Evolutionary conservation across 2,888 invertebrate genomes (phyloP).

Genomic region (Tetramorium bicarinatum): DNA sequence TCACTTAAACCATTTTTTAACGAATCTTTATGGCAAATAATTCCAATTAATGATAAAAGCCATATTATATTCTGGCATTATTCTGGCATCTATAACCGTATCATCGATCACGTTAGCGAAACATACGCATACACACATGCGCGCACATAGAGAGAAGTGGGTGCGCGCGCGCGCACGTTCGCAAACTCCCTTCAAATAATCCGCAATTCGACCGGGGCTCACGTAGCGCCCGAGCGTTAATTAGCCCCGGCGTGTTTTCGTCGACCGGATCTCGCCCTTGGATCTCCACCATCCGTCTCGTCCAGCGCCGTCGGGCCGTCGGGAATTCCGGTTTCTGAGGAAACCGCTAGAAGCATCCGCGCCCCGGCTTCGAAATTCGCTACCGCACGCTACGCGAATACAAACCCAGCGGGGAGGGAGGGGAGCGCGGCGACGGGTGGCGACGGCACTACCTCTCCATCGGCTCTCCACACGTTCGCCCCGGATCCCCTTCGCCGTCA

Average conservation of each 20-base stretch:
- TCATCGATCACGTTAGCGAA: neutral
- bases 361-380: constrained; percentile 46
- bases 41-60: neutral
- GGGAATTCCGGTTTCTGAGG: constrained; percentile 72
- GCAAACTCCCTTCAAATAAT: constrained; percentile 57
- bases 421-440: neutral
- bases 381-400: constrained; percentile 47
- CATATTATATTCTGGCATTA: neutral
- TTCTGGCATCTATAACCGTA: neutral
- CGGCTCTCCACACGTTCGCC: constrained; percentile 14
- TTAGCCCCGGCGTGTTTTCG: constrained; percentile 77
- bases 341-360: constrained; percentile 68
- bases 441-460: constrained; percentile 6
- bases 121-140: neutral
- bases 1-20: neutral
- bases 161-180: too few relatives aligned
- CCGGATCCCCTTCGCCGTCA: constrained; percentile 35
- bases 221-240: constrained; percentile 72
- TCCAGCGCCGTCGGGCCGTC: constrained; percentile 38
- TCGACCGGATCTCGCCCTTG: constrained; percentile 29
- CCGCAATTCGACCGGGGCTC: constrained; percentile 68
- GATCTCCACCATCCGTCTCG: constrained; percentile 28
- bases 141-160: too few relatives aligned
- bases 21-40: neutral
- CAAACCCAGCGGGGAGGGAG: constrained; percentile 13